Base-by-base conservation (phyloP, 2,113 vertebrate species). In the Carollia perspicillata region DNA sequence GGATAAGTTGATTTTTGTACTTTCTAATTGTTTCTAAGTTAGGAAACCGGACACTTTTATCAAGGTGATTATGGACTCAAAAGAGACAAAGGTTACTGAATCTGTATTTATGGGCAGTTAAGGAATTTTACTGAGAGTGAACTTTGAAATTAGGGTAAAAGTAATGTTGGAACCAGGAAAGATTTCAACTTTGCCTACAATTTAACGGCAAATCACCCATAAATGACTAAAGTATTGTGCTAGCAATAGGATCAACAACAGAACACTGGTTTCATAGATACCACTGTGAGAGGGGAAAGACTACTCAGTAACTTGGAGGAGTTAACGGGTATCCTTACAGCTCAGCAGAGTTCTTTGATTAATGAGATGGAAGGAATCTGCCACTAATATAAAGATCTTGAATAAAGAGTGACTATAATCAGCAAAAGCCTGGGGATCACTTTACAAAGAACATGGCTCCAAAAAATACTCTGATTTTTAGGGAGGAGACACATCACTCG, bases 71-170 rank as follows among this genome's bases (percentile, higher is more conserved):
- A 91, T 53, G 72, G 51, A 69, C 42, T 89, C 2, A 60, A 63
- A 37, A 75, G 94, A 95, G 89, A 89, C 42, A 18, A 85, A 81
- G 18, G 66, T 28, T 89, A 86, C 44, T 69, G 87, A 91, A 74
- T 85, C 51, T 55, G 37, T 86, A 65, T 49, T 72, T 68, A 53
- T 68, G 40, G 60, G 35, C 18, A 85, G 14, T 65, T 88, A 88
- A 81, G 51, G 37, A 74, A 83, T 83, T 90, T 37, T 44, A 69
- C 47, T 72, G 87, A 93, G 42, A 96, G 2, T 49, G 26, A 92
- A 55, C 23, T 90, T 92, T 71, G 55, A 93, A 95, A 77, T 30
- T 47, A 79, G 37, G 33, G 58, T n/a, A 35, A 83, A 87, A 93
- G 68, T 13, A 89, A 88, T 84, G 44, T 10, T 49, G 60, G 47